Evolutionary conservation across 2,888 invertebrate genomes (phyloP).

Genomic region (Oegoconia quadripuncta): DNA sequence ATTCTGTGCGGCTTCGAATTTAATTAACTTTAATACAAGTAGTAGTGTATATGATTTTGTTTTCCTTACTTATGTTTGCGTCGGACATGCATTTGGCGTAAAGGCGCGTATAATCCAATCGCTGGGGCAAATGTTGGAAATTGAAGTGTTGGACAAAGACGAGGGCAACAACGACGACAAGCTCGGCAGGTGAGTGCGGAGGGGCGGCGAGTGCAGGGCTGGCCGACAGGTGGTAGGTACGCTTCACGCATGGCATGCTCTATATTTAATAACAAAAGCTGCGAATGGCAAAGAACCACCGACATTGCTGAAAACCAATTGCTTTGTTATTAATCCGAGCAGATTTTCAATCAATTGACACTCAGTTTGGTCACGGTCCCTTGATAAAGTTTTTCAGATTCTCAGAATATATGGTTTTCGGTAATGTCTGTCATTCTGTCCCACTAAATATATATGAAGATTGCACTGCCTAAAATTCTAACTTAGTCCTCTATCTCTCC

Average conservation of each 20-base stretch:
- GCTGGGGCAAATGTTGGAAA: slow-evolving; percentile 85
- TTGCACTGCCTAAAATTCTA: too few relatives aligned
- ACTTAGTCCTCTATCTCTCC: too few relatives aligned
- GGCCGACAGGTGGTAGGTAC: slow-evolving; percentile 18
- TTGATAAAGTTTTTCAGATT: too few relatives aligned
- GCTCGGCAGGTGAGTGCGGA: slow-evolving; percentile 88
- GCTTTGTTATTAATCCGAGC: too few relatives aligned
- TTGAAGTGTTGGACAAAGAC: slow-evolving; percentile 92
- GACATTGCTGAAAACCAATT: too few relatives aligned
- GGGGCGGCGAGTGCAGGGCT: slow-evolving; percentile 18
- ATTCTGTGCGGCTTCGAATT: slow-evolving; percentile 18
- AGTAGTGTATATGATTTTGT: slow-evolving; percentile 65
- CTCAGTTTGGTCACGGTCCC: too few relatives aligned
- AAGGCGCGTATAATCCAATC: slow-evolving; percentile 80
- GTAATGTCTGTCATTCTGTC: too few relatives aligned
- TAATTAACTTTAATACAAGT: slow-evolving; percentile 20
- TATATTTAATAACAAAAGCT: too few relatives aligned
- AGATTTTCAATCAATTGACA: too few relatives aligned
- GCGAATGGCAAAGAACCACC: too few relatives aligned
- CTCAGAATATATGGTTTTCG: too few relatives aligned
- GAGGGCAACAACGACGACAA: slow-evolving; percentile 91
- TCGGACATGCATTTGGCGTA: slow-evolving; percentile 62
- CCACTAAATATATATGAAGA: too few relatives aligned
- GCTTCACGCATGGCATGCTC: slow-evolving; percentile 29
- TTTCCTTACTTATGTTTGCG: slow-evolving; percentile 73